Conservation (phyloP, 2,113 vertebrate species). For the Sardina pilchardus region DNA sequence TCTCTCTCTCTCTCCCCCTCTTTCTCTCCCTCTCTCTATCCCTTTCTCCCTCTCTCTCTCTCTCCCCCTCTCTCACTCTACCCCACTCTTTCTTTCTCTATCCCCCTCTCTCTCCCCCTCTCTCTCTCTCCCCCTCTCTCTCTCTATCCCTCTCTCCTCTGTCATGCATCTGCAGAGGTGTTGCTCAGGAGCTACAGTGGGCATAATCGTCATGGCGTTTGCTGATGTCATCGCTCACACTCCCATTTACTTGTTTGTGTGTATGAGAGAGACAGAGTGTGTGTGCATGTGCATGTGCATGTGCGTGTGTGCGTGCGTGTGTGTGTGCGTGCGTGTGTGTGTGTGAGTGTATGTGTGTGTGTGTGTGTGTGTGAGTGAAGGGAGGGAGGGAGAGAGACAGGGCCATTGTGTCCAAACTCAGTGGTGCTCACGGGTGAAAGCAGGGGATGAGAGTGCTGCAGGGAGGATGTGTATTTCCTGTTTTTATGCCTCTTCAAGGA, state of each 20-base stretch:
- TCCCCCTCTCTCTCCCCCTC: neutral
- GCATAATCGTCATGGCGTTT: neutral
- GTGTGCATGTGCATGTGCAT: neutral
- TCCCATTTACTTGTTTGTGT: neutral
- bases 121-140: neutral
- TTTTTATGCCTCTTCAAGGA: neutral
- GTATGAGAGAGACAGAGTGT: neutral
- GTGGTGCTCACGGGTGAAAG: neutral
- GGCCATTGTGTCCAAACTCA: neutral
- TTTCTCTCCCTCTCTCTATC: neutral
- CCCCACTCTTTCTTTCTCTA: neutral
- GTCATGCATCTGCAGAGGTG: neutral
- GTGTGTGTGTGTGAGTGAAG: conserved; percentile 2
- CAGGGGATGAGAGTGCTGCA: neutral
- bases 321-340: neutral
- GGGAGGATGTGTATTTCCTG: neutral
- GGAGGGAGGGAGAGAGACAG: neutral
- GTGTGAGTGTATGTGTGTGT: neutral
- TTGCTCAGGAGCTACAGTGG: neutral
- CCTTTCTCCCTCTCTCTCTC: neutral
- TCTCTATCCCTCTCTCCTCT: neutral
- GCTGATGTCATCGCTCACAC: neutral
- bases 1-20: neutral
- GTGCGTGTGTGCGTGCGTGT: neutral
- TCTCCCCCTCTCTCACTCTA: neutral